Conservation (phyloP, 2,113 vertebrate genomes). For the Leptosomus discolor region DNA sequence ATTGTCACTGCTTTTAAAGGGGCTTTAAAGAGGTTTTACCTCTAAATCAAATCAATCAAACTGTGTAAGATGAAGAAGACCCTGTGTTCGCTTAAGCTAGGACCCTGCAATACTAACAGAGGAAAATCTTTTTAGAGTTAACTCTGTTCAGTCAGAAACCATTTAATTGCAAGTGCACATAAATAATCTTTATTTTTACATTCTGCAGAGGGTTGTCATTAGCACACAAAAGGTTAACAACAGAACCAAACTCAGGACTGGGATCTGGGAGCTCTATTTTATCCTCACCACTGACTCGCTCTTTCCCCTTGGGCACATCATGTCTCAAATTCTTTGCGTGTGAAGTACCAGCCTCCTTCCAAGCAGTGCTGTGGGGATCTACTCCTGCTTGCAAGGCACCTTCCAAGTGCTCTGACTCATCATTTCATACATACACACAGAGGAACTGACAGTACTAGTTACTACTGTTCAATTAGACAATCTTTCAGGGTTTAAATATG, state of each 20-base stretch:
- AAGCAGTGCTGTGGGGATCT: neutral
- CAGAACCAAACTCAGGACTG: neutral
- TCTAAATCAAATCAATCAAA: neutral
- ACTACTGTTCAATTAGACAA: constrained; percentile 23
- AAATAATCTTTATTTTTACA: neutral
- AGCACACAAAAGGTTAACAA: neutral
- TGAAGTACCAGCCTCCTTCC: neutral
- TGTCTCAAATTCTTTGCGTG: neutral
- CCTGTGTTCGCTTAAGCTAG: neutral
- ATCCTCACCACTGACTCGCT: neutral
- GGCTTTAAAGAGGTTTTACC: neutral
- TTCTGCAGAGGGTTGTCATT: neutral
- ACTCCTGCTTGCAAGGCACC: neutral
- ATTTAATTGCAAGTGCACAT: neutral
- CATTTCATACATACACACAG: neutral
- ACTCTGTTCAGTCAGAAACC: neutral
- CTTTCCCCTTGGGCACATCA: neutral
- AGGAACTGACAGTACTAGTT: neutral
- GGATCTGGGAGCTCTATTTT: neutral
- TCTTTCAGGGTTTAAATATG: constrained; percentile 60
- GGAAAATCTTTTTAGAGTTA: neutral
- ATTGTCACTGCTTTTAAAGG: neutral
- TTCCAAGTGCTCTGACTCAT: neutral
- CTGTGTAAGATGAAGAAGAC: neutral
- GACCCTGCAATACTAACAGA: neutral